Evolutionary conservation across 2,113 vertebrate genomes (phyloP), one percentile per base, ranked within the genome.

Genomic region (Piprites chloris): DNA sequence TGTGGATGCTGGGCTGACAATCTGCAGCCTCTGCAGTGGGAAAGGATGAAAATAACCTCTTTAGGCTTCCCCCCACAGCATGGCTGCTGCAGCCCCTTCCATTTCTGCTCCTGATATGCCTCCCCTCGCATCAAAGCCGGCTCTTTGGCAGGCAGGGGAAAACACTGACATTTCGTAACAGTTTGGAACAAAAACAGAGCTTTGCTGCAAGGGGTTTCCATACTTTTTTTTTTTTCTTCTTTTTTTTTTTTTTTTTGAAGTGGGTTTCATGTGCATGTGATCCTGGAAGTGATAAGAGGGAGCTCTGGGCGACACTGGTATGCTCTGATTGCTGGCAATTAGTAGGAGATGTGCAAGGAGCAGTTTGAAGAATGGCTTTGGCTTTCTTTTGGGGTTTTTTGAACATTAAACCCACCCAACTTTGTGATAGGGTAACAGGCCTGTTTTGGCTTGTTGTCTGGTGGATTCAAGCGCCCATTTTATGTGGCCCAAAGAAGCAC

Each of bases 201-300:
- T 96, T 91, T 84, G 87, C 94, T 96, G 79, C 63, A 16, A 96
- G 95, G 95, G 84, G 27, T 95, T 96, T 96, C 92, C 83, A 71
- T 93, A 6, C 13, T 7, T 44, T 28, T 53, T 33, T 42, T 12
- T 80, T 72, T 59, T 35, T 33, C 37, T 12, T 80, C 66, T 59
- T 35, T 42, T 79, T 47, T 41, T 24, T 42, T 44, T 23, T 59
- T 44, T 73, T 89, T 94, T 91, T 95, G 6, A 92, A 91, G 91
- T 96, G 94, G 78, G 55, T 95, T 94, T 88, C 15, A 3, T 85
- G 58, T 52, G 65, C 32, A 4, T 86, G 55, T 71, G 85, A 95
- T 96, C 42, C 79, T 93, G 90, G 72, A 32, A 92, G 52, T 15
- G 95, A 96, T 88, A 83, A 79, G 82, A 78, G 63, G n/a, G 47